A percentile compares a stretch with the other conserved stretches of the same genome.
phyloP scores from a whole-genome alignment of 2,888 invertebrate species.

The Ophioninae sp. region DNA sequence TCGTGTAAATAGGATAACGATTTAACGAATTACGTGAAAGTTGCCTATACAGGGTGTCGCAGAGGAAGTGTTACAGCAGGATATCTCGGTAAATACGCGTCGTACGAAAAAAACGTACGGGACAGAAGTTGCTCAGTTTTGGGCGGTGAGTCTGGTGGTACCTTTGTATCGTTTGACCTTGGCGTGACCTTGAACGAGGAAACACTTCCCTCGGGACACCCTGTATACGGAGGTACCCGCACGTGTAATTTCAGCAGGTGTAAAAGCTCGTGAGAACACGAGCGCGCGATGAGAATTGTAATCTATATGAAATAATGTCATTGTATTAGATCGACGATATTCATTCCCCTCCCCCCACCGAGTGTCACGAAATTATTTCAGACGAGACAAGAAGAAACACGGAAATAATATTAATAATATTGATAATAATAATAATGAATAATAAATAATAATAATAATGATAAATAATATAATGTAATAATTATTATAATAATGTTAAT shows the following conservation, averaged over 20 bases:
- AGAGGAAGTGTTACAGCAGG: not conserved
- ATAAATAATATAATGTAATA: conserved; percentile 34
- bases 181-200: not conserved
- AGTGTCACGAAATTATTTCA: conserved; percentile 61
- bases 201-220: not conserved
- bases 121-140: not conserved
- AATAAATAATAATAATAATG: conserved; percentile 31
- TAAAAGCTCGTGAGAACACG: conserved; percentile 45
- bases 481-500: conserved; percentile 31
- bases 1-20: conserved; percentile 79
- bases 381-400: conserved; percentile 37
- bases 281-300: conserved; percentile 58
- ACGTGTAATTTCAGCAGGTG: conserved; percentile 49
- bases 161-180: not conserved
- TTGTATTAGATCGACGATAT: conserved; percentile 58
- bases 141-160: not conserved
- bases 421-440: conserved; percentile 26
- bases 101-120: not conserved
- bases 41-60: conserved; percentile 13
- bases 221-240: not conserved
- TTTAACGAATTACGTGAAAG: conserved; percentile 71
- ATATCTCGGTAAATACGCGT: not conserved
- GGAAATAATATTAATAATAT: conserved; percentile 40
- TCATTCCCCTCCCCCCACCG: conserved; percentile 49
- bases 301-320: conserved; percentile 58